Base-by-base conservation (phyloP, 2,113 vertebrate genomes). In the Dipodomys ordii region DNA sequence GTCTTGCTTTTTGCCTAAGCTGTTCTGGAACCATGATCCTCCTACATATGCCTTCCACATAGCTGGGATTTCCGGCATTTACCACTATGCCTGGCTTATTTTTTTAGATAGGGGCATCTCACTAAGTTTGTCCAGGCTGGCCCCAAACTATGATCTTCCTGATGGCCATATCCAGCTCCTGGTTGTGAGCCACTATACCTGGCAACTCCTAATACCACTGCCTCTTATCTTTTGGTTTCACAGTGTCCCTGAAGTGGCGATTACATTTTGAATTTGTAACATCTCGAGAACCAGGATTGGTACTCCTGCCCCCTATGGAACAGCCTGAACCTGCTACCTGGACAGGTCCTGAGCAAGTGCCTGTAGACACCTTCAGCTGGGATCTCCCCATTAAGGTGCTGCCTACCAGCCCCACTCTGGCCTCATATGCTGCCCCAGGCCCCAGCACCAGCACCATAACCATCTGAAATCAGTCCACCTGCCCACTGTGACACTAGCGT, bases 341-440 rank as follows among this genome's bases (percentile, higher is more conserved):
- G 99, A 98, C 98, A 0, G 99, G 99, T 53, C 98, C 99, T 1
- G 99, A 99, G 95, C 98, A 99, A 65, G 99, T 99, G 6, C 98
- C 99, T 3, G 99, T 99, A 93, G 99, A 99, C 97, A 99, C 99
- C 79, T 99, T 99, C 98, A 99, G 99, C 97, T 99, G 99, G 99
- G 99, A 99, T 95, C 97, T 99, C 89, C 99, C 99, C 10, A 99
- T 99, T 97, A 99, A 99, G 98, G 99, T 99, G 88, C 98, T 99
- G 95, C 99, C 99, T 71, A 99, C 99, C 62, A 99, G 99, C 96
- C 99, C 99, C 0, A 97, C 99, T 25, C 93, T 99, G 97, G 99
- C 98, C 27, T 99, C 99, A 57, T 99, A 99, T 0, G 98, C 99
- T 46, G 99, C 99, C 72, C 99, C 99, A 88, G 99, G 99, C 73